Evolutionary conservation across 2,888 invertebrate species (phyloP), one percentile per base, ranked within the genome.

Genomic region (Meteorus cinctellus): DNA sequence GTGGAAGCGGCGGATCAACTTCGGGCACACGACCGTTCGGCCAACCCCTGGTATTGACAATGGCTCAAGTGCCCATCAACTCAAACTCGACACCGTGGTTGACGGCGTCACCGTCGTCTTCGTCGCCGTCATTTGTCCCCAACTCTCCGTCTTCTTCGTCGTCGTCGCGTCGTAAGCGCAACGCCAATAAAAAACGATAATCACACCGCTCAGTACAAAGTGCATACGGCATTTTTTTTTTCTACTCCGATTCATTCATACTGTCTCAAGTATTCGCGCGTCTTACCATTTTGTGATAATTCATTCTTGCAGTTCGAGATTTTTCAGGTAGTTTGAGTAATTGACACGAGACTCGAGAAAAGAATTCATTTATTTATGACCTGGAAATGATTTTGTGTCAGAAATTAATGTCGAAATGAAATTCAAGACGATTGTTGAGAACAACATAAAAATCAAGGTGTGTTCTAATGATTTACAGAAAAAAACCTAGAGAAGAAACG

Each of bases 11-110:
- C 31, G 88, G 92, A 82, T 88, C 89, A 45, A 87, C 87, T 80
- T 90, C 90, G 88, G 92, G 92, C 83, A 92, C 92, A 83, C 92
- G 95, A 90, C 93, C 95, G 79, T 95, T 95, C 88, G 96, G 96
- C 87, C 95, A 96, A 89, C 96, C 96, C 78, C 91, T 96, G 90
- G 94, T 95, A 92, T 92, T 90, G 80, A 55, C 19, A 55, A 88
- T 89, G 82, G 83, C 84, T 72, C 84, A 82, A 77, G 82, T 82
- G 79, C 82, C 84, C 78, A 68, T 75, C 60, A 63, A 76, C 65
- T 86, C 87, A 76, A 85, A 84, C 75, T 83, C 84, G 74, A 81
- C 83, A 72, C 74, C 79, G 76, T 80, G 78, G 71, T 78, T 84
- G 72, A 41, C 41, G 12, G 41, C 41, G 41, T 55, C 55, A 19